A percentile compares a stretch with the other conserved stretches of the same genome.
Evolutionary conservation across 1,140 invertebrate species (phyloP).

Genomic region (Lethocerus indicus): DNA sequence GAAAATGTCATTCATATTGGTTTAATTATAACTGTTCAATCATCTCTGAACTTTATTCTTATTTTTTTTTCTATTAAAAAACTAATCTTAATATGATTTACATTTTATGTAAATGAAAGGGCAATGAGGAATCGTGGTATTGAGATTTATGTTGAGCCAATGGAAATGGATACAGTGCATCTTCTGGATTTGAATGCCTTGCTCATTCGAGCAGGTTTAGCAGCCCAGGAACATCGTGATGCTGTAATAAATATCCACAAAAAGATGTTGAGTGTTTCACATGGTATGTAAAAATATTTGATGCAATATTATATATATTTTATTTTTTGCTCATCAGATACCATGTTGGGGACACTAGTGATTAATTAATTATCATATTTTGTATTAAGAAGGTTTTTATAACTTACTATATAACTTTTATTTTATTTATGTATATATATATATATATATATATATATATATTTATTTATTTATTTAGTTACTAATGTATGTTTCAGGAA

Average conservation of each 20-base stretch:
- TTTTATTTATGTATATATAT: too few relatives aligned
- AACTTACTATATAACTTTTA: too few relatives aligned
- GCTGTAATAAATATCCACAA: slow-evolving; percentile 31
- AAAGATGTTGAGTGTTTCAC: neutral
- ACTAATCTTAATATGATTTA: neutral
- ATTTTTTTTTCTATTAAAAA: neutral
- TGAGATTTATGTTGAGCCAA: slow-evolving; percentile 61
- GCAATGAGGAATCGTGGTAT: slow-evolving; percentile 96
- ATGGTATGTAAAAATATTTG: too few relatives aligned
- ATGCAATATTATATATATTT: too few relatives aligned
- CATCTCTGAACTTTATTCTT: too few relatives aligned
- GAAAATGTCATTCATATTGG: slow-evolving; percentile 1
- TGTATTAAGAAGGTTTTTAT: too few relatives aligned
- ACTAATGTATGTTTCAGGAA: slow-evolving; percentile 27
- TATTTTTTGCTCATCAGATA: too few relatives aligned
- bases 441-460: too few relatives aligned
- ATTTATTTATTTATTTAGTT: too few relatives aligned
- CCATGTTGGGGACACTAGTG: too few relatives aligned
- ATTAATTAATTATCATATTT: too few relatives aligned
- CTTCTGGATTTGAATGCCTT: slow-evolving; percentile 35
- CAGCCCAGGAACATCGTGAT: slow-evolving; percentile 24
- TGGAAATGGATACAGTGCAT: slow-evolving; percentile 23
- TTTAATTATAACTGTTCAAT: too few relatives aligned
- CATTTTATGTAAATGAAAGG: slow-evolving; percentile 28
- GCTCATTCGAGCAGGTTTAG: slow-evolving; percentile 32